Base-by-base conservation (phyloP, 2,888 invertebrate species). In the Lasioglossum oenotherae region DNA sequence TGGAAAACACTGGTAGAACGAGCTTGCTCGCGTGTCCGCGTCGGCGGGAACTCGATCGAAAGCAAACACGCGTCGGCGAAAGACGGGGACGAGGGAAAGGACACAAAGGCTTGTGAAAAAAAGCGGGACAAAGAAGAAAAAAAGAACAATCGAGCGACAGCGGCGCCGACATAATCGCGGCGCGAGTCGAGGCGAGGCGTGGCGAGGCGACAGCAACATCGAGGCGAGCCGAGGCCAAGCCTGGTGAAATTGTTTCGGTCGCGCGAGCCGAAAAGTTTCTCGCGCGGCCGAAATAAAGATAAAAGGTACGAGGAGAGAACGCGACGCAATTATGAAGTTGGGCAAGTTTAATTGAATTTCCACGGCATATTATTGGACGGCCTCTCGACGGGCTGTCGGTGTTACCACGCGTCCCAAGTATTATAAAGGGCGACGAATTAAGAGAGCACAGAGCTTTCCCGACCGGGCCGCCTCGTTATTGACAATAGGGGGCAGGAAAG, bases 261-360 rank as follows among this genome's bases (percentile, higher is more conserved):
- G 19, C 14, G 27, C 23, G 64, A 60, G 67, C 71, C 71, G 44
- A 53, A 72, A 76, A 78, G 81, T 80, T 87, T 75, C 67, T 35
- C 35, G 35, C 78, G 41, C 71, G 72, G 67, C n/a, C 23, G 77
- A 77, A 46, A 77, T 53, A 64, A 57, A 46, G 76, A 74, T 77
- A 82, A 67, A 77, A 74, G 27, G 69, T 23, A 23, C 12, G 53
- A 73, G 49, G 67, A 74, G 81, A 71, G 71, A 67, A 12, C 77
- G 78, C 78, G 83, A 78, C 80, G 80, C 80, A 84, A 89, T 88
- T 87, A 87, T 75, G 71, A 86, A 89, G 88, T 89, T 88, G 53
- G 76, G 72, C 53, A 88, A 88, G 87, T 89, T 89, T 89, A 89
- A 89, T 89, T 89, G 89, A 88, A 89, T 89, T 87, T 89, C 79